Base-by-base conservation (phyloP, 2,113 vertebrate genomes). In the Lipotes vexillifer region DNA sequence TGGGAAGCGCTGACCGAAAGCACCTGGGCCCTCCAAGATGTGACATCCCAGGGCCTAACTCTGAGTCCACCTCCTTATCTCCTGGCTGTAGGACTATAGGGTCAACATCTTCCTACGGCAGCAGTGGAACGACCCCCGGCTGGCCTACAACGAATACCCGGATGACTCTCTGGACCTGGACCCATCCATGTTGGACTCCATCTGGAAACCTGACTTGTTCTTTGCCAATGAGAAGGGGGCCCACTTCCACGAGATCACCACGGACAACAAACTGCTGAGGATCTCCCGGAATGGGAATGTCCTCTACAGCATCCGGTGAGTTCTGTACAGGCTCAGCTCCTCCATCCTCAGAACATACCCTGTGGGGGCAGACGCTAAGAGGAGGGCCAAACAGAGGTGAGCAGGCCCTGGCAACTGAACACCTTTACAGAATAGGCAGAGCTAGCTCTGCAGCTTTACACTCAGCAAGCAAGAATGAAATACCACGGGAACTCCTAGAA, bases 191-290 rank as follows among this genome's bases (percentile, higher is more conserved):
- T 97, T 99, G 98, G 99, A 99, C 98, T 99, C 99, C 98, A 99
- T 99, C 99, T 99, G 99, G 99, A 99, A 99, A 90, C 99, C 99
- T 0, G 99, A 99, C 97, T 97, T 99, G 99, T 99, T 99, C 98
- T 99, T 99, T 0, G 99, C 99, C 96, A 99, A 99, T 0, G 99
- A 99, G 98, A 99, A 99, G 93, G 99, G 99, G 27, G 99, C 99
- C 65, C 99, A 99, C 97, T 99, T 99, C 98, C 99, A 99, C 0
- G 99, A 99, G 99, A 99, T 99, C 83, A 99, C 99, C 91, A 99
- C 99, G 0, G 99, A 99, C 99, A 99, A 99, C 99, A 99, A 99
- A 97, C 98, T 99, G 97, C 98, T 99, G 55, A 98, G 99, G 93
- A 99, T 99, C 98, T 99, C 99, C 44, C 99, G 99, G 96, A 99